Evolutionary conservation across 2,888 invertebrate genomes (phyloP), one percentile per base, ranked within the genome.

Genomic region (Crepidodera aurea): DNA sequence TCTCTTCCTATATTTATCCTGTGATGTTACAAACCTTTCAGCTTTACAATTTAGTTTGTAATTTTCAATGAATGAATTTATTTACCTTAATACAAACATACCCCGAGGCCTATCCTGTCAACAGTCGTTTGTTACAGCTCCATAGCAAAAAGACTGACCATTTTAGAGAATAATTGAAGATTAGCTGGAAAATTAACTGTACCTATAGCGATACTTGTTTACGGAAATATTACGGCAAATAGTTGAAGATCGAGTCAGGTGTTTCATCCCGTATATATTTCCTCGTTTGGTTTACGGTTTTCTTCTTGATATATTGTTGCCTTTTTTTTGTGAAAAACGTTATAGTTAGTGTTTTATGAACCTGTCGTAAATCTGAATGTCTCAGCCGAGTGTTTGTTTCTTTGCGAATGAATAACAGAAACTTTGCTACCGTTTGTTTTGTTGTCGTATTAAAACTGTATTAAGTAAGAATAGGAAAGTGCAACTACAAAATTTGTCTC

Each of bases 281-380:
- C 13, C 44, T 25, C 44, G 44, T 44, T 44, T 44, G 10, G 12
- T 44, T 44, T 44, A 44, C 44, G 19, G 44, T 44, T 44, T 44
- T 44, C 19, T 22, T 44, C 44, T 22, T 44, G 44, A 44, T 44
- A 22, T 44, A 44, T 44, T 44, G 25, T 25, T 12, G 22, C 22
- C 22, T 44, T 42, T 44, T 44, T 22, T 4, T 16, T 16, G 7
- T 16, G n/a, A 22, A 44, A 44, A 44, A 44, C 44, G 44, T 19
- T 44, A 44, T 44, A 44, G 22, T 22, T 22, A n/a, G 18, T 12
- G 16, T 16, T 42, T 42, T 42, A 22, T 12, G 44, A 19, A 22
- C n/a, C 10, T 3, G n/a, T 44, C 44, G 16, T 44, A 44, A 44
- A 44, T 44, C 22, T 44, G 13, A 6, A 34, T n/a, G 32, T 10